Evolutionary conservation across 2,797 vertebrate genomes (phyloP).

Genomic region (Huso huso): DNA sequence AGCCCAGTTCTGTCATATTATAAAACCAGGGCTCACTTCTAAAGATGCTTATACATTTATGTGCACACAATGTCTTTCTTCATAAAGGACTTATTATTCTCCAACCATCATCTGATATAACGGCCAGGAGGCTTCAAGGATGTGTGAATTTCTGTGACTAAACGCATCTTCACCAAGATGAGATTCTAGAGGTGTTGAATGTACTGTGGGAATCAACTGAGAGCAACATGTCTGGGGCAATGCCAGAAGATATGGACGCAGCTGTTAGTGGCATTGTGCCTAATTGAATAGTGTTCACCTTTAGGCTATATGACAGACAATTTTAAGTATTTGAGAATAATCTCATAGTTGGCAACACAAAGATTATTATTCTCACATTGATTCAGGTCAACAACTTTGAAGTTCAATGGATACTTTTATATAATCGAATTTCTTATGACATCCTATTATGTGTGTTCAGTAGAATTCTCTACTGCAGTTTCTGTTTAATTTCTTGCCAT

Average conservation of each 20-base stretch:
- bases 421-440: too few relatives aligned
- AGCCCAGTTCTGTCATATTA: slow-evolving; percentile 16
- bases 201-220: background rate
- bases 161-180: slow-evolving; percentile 8
- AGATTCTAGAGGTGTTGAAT: background rate
- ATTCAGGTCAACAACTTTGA: too few relatives aligned
- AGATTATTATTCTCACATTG: too few relatives aligned
- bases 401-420: too few relatives aligned
- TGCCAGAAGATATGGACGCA: slow-evolving; percentile 5
- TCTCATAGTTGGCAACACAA: too few relatives aligned
- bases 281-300: slow-evolving; percentile 3
- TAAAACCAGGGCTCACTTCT: slow-evolving; percentile 4
- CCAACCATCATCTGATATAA: background rate
- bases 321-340: too few relatives aligned
- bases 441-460: too few relatives aligned
- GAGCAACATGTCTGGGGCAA: background rate
- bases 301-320: background rate
- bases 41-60: slow-evolving; percentile 9
- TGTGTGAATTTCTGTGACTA: slow-evolving; percentile 5
- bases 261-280: slow-evolving; percentile 7
- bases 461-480: too few relatives aligned
- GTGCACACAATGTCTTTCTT: slow-evolving; percentile 1
- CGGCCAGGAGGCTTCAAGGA: background rate
- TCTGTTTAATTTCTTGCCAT: too few relatives aligned
- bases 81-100: slow-evolving; percentile 1